Evolutionary conservation across 2,797 vertebrate genomes (phyloP).

Genomic region (Helostoma temminkii): DNA sequence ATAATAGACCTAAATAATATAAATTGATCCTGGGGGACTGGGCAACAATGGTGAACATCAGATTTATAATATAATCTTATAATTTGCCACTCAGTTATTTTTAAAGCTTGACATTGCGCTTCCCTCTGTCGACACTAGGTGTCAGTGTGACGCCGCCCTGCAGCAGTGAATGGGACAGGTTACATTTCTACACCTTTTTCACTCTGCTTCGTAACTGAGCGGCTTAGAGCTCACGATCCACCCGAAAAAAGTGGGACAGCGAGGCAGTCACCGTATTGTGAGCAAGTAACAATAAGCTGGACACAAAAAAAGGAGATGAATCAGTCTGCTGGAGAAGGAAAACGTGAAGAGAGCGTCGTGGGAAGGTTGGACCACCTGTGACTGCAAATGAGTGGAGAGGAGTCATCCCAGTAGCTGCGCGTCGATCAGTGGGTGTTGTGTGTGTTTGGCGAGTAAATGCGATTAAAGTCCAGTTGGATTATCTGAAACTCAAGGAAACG

Average conservation of each 20-base stretch:
- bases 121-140: constrained; percentile 18
- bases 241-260: background rate
- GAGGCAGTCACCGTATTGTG: background rate
- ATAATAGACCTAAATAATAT: too few species aligned
- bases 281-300: background rate
- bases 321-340: background rate
- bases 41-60: too few species aligned
- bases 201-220: constrained; percentile 16
- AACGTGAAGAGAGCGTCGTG: constrained; percentile 15
- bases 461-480: constrained; percentile 70
- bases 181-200: constrained; percentile 24
- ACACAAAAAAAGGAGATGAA: too few species aligned
- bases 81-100: too few species aligned
- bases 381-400: constrained; percentile 44
- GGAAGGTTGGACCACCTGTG: constrained; percentile 73
- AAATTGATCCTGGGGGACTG: too few species aligned
- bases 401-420: constrained; percentile 13
- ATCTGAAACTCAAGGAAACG: constrained; percentile 31
- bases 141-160: constrained; percentile 45
- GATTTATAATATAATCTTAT: too few species aligned
- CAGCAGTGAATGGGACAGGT: constrained; percentile 6
- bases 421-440: too few species aligned
- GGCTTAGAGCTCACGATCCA: background rate
- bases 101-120: too few species aligned
- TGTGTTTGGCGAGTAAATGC: constrained; percentile 2